These are phyloP conservation scores for Tetraodon nigroviridis DNA, from an alignment of 2,113 vertebrate species.

Conservation along the genomic window DNA sequence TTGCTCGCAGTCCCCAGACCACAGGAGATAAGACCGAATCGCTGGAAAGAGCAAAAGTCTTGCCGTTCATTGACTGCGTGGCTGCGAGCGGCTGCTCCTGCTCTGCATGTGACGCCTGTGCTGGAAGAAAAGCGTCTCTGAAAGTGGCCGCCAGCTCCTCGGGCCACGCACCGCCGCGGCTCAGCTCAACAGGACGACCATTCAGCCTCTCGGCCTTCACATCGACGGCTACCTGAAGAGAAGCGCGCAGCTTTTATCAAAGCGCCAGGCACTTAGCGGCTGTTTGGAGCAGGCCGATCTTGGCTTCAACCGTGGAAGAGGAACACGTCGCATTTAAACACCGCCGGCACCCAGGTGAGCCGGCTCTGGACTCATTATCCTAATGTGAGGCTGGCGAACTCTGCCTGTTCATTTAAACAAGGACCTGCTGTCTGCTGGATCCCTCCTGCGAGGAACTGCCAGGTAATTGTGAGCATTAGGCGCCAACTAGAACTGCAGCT, in stretches of 20 bases:
- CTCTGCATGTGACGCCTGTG: slow-evolving; percentile 1
- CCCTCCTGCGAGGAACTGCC: slow-evolving; percentile 1
- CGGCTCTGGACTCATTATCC: neutral
- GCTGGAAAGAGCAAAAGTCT: slow-evolving; percentile 15
- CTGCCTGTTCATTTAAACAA: slow-evolving; percentile 24
- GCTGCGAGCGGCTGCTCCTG: slow-evolving; percentile 3
- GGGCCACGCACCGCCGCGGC: slow-evolving; percentile 21
- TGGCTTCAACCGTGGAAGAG: slow-evolving; percentile 18
- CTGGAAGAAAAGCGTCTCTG: slow-evolving; percentile 25
- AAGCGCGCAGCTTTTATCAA: slow-evolving; percentile 16
- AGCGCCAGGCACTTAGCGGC: slow-evolving; percentile 18
- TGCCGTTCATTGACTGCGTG: slow-evolving; percentile 20
- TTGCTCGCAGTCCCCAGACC: neutral
- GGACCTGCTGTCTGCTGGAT: slow-evolving; percentile 3
- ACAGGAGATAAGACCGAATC: slow-evolving; percentile 15
- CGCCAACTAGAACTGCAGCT: slow-evolving; percentile 57
- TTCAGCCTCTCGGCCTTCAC: slow-evolving; percentile 45
- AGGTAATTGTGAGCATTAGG: slow-evolving; percentile 11
- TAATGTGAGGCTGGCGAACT: slow-evolving; percentile 7
- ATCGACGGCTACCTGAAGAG: slow-evolving; percentile 29
- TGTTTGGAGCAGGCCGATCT: slow-evolving; percentile 16
- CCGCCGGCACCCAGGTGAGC: neutral
- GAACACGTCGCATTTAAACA: slow-evolving; percentile 6
- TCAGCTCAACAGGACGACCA: slow-evolving; percentile 33
- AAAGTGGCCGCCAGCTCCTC: slow-evolving; percentile 3